Base-by-base conservation (phyloP, 2,113 vertebrate genomes). In the Trachemys scripta region DNA sequence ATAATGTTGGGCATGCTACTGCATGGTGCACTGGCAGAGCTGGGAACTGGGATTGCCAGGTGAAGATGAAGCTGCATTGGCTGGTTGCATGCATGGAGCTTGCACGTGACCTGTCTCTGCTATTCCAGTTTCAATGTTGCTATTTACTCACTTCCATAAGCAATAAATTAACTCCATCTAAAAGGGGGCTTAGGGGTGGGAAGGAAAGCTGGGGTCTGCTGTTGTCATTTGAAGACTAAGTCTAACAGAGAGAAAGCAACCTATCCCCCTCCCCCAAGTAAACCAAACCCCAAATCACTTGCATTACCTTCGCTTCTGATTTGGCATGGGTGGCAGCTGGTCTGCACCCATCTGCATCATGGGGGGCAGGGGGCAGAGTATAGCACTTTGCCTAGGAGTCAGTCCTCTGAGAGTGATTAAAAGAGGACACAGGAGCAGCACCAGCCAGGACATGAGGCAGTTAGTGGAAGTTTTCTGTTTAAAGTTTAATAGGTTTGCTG, bases 401-500 rank as follows among this genome's bases (percentile, higher is more conserved):
- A 29, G n/a, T 16, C 42, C 38, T 75, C 22, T 10, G 10, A 29
- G 53, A 10, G 72, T 25, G 72, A 45, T 59, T 47, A 80, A 35
- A 12, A 16, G 31, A 47, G 22, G 9, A 38, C 11, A 47, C 24
- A 12, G 62, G 12, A 27, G 49, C 27, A 59, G 42, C 69, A 59
- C 51, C 82, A 82, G 87, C 75, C 35, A 62, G 56, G 45, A 50
- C 25, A 10, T 25, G 50, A 27, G 59, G 47, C 86, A 49, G 50
- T 84, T 81, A 27, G 47, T 25, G 57, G 10, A 76, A 53, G 47
- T 14, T 1, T 83, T 75, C 75, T 56, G 81, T 94, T 98, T 91
- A 98, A 98, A 97, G 82, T 98, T 98, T 97, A 84, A 98, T 97
- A 78, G 81, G 16, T 80, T 94, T 94, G 81, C 47, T 50, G 94